Evolutionary conservation across 2,797 vertebrate species (phyloP).

Genomic region (Periparus ater): DNA sequence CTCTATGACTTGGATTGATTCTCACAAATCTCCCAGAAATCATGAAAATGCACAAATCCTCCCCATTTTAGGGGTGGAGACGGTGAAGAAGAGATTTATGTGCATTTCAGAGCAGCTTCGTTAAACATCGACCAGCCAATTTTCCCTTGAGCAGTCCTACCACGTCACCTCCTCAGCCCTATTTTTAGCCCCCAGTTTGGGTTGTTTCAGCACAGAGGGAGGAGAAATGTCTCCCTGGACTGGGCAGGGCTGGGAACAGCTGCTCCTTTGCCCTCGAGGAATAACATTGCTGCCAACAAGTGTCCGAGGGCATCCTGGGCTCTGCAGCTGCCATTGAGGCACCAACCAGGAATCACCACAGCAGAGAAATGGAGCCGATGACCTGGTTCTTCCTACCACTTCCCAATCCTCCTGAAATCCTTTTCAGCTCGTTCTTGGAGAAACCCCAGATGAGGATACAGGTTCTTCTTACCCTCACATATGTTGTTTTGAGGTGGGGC

Average conservation of each 20-base stretch:
- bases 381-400: background rate
- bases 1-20: background rate
- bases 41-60: background rate
- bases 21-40: background rate
- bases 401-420: background rate
- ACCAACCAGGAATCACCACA: background rate
- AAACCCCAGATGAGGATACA: background rate
- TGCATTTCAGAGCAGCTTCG: background rate
- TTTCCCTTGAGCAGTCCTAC: background rate
- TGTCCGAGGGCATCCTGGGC: rapidly evolving
- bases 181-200: background rate
- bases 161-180: background rate
- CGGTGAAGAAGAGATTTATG: background rate
- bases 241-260: background rate
- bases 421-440: background rate
- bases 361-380: rapidly evolving
- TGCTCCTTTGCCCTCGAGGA: background rate
- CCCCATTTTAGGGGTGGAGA: background rate
- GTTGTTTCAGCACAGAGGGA: background rate
- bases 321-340: background rate
- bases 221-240: background rate
- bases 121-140: background rate
- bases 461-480: background rate
- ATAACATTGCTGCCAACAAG: background rate
- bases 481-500: background rate